Evolutionary conservation across 2,113 vertebrate genomes (phyloP).

Genomic region (Lepus timidus): DNA sequence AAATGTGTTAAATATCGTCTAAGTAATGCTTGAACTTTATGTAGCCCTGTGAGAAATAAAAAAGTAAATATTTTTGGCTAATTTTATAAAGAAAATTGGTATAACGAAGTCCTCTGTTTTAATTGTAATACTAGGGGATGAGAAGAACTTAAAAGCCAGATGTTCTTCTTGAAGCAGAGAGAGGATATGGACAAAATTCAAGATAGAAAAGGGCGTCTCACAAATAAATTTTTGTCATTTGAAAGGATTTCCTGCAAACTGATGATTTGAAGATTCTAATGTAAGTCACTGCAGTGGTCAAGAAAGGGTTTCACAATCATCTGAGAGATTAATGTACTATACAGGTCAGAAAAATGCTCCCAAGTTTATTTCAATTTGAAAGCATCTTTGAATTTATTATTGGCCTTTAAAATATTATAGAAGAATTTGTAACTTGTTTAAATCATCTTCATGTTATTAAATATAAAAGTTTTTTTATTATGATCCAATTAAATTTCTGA

Average conservation of each 20-base stretch:
- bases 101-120: not conserved
- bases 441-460: not conserved
- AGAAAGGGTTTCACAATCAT: not conserved
- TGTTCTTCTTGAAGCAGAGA: not conserved
- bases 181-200: not conserved
- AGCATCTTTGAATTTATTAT: not conserved
- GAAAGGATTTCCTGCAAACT: not conserved
- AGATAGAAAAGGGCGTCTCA: not conserved
- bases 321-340: not conserved
- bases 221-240: not conserved
- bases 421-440: not conserved
- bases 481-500: not conserved
- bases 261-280: not conserved
- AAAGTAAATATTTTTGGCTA: not conserved
- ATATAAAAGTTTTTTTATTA: not conserved
- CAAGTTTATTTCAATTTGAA: conserved; percentile 14
- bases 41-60: not conserved
- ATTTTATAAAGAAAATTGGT: not conserved
- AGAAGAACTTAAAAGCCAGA: not conserved
- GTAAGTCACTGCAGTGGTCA: not conserved
- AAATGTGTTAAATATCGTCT: not conserved
- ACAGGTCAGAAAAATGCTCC: not conserved
- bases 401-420: not conserved
- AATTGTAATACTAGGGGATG: not conserved
- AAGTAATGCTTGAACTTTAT: not conserved